Base-by-base conservation (phyloP, 2,888 invertebrate species). In the Phortica magna region DNA sequence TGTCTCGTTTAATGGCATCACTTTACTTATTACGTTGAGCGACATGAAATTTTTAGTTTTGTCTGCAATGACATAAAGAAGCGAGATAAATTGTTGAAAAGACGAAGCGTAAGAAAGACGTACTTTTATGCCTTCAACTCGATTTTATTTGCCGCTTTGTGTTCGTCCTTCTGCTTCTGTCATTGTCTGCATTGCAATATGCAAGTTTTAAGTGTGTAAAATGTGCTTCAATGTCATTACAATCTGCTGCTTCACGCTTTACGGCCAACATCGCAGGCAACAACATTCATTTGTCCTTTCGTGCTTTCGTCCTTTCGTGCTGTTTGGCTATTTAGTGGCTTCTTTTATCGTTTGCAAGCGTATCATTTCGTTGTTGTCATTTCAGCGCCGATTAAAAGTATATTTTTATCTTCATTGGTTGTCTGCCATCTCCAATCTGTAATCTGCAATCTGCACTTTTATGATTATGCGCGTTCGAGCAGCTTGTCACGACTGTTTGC, bases 201-300 rank as follows among this genome's bases (percentile, higher is more conserved):
- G 31, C 31, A 31, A 31, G 31, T 31, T 31, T 31, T 31, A 31
- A 31, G 31, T 31, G 31, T 31, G 82, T 81, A 80, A 87, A 87
- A 85, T 85, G 88, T 88, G 87, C 88, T 85, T 85, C 85, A 85
- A 85, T 85, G 85, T 87, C 85, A 85, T 85, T 88, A 88, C 88
- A 85, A 82, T 86, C 82, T 88, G 87, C 88, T 88, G 83, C 78
- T 67, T 67, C 0, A 7, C 67, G 42, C 7, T 31, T 31, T 31
- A 31, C 31, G 2, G 31, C 31, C 31, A 31, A 31, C 2, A 31
- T 31, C 31, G 5, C 2, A 31, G 5, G 5, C 31, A 31, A 31
- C 41, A 67, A 41, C 67, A 6, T 48, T 48, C 48, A 39, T 31
- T 19, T 19, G 22, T 22, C 19, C 48, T 48, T 48, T 48, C 48